Evolutionary conservation across 2,113 vertebrate species (phyloP).

Genomic region (Tretioscincus oriximinensis): DNA sequence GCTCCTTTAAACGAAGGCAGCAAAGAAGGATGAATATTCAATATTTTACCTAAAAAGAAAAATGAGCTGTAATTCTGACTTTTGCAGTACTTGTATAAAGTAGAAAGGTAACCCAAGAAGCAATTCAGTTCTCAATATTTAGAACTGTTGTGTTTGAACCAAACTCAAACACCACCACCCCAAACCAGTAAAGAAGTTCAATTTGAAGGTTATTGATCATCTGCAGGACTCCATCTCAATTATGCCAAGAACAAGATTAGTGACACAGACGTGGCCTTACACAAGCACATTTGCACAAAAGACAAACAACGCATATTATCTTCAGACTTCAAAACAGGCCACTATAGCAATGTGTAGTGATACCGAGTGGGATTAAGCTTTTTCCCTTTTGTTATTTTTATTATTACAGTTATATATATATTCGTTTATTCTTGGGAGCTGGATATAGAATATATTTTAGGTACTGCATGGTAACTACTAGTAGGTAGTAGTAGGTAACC

Average conservation of each 20-base stretch:
- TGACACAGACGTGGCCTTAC: rapidly evolving
- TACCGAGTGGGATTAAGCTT: no score
- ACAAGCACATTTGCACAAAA: not conserved
- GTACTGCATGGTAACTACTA: no score
- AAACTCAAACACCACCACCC: not conserved
- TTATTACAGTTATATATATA: no score
- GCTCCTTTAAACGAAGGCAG: slow-evolving; percentile 95
- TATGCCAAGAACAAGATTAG: not conserved
- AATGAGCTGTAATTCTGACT: not conserved
- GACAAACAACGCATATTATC: not conserved
- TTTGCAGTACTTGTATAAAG: not conserved
- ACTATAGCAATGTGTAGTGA: slow-evolving; percentile 2
- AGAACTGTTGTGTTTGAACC: not conserved
- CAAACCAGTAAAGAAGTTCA: not conserved
- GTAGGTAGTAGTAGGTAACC: no score
- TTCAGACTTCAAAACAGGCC: not conserved
- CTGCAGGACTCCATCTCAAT: not conserved
- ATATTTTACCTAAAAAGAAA: slow-evolving; percentile 82
- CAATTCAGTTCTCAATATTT: not conserved
- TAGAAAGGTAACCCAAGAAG: not conserved
- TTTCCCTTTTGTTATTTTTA: no score
- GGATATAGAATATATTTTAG: no score
- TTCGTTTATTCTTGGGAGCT: no score
- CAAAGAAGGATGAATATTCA: slow-evolving; percentile 95
- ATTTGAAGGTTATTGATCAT: not conserved